Evolutionary conservation across 2,888 invertebrate genomes (phyloP), one percentile per base, ranked within the genome.

Genomic region (Agrotis exclamationis): DNA sequence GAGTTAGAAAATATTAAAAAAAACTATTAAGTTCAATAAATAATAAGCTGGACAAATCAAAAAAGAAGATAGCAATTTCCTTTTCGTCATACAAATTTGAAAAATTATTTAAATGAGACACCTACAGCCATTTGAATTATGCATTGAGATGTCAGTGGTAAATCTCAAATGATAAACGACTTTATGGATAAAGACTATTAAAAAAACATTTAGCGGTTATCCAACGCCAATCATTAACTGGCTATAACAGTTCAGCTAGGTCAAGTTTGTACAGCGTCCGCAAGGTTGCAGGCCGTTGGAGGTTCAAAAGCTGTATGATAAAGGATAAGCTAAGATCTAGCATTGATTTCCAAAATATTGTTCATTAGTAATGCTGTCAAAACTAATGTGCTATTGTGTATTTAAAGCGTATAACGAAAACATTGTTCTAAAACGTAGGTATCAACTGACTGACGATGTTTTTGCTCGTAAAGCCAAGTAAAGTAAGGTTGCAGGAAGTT

Each of bases 181-280:
- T 77, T 45, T 59, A 59, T 68, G 69, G 57, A 65, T 45, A 58
- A 72, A 22, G 18, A 20, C 60, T 71, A 78, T 78, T 80, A 78
- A 69, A 82, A 76, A 83, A 70, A 62, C 76, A 82, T 85, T 84
- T 74, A 76, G 53, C 68, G 57, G 65, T 64, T 73, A 68, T 85
- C 64, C 64, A 82, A 80, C 79, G 74, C 71, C 77, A 82, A 85
- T 83, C 77, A 82, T 73, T 77, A 60, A 78, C 74, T 73, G 59
- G 76, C 47, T 74, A 62, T 57, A 73, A 53, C 45, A 74, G 76
- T 80, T 84, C 78, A 71, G 79, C 56, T 82, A 84, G 89, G 89
- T 92, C 90, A 91, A 90, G 90, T 89, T 86, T 87, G 78, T 85
- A 88, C 83, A 84, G 79, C 66, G 56, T 72, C 50, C n/a, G 45